Evolutionary conservation across 2,888 invertebrate genomes (phyloP), one percentile per base, ranked within the genome.

Genomic region (Cryptus armator): DNA sequence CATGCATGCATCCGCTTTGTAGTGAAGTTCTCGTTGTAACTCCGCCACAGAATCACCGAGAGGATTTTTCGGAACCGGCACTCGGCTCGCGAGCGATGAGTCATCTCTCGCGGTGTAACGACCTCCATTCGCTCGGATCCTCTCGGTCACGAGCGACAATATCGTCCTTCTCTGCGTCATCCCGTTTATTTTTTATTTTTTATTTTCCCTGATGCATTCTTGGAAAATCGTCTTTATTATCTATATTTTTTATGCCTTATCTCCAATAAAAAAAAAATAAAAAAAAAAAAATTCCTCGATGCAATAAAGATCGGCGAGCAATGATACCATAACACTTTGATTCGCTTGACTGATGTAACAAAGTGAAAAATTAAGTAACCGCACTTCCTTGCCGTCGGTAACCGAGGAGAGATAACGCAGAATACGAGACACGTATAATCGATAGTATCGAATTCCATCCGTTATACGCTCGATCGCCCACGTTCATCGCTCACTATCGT

Each of bases 101-200:
- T 85, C 85, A 85, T 82, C 79, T 5, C 76, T 48, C 72, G 59
- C 82, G 76, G 85, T 82, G 82, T 85, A 85, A 85, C 79, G 82
- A 85, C 85, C 85, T 82, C 81, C 56, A 66, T 70, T 82, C 79
- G 71, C 66, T 72, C 71, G 79, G 59, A 80, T 76, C 62, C 78
- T 62, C 66, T 74, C 53, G 70, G 75, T 82, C 43, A 79, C 75
- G 19, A 78, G 64, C 85, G 77, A 85, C 81, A 79, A 81, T 78
- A 62, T 76, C 43, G 51, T 46, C 64, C 56, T 37, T 64, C 62
- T 19, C 64, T 51, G 56, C 5, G 46, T 68, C 46, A 64, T 67
- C 24, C 62, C 46, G 5, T 44, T 75, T 24, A 2, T 2, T 67
- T 75, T n/a, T 16, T 62, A 14, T 32, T 37, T n/a, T 16, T 75